Conservation (phyloP, 2,797 vertebrate genomes). For the Trematomus bernacchii region DNA sequence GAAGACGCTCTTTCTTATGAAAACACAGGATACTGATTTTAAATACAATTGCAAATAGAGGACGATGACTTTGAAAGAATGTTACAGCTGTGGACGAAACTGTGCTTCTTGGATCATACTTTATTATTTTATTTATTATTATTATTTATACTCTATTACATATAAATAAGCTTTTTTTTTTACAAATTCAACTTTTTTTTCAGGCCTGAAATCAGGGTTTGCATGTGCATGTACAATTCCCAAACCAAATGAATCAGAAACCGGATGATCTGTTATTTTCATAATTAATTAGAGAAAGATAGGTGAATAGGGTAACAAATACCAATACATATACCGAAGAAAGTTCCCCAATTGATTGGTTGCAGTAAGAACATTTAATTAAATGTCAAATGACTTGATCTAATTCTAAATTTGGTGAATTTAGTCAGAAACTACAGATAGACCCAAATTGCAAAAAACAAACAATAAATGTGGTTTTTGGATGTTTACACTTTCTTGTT, state of each 20-base stretch:
- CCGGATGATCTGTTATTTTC: not conserved
- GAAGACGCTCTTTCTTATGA: not conserved
- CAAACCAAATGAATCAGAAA: not conserved
- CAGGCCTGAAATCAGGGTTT: not conserved
- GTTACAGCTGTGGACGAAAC: not conserved
- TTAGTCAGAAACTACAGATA: no score
- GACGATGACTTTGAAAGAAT: not conserved
- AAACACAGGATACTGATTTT: conserved; percentile 9
- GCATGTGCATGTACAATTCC: no score
- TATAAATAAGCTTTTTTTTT: not conserved
- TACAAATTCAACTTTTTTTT: fast-evolving
- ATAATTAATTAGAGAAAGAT: not conserved
- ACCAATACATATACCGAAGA: no score
- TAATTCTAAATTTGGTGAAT: no score
- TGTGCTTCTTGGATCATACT: not conserved
- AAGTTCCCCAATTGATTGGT: no score
- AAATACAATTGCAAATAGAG: not conserved
- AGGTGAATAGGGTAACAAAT: no score
- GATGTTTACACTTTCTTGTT: no score
- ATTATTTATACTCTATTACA: not conserved
- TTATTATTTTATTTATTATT: not conserved
- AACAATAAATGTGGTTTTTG: no score
- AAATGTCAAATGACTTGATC: no score
- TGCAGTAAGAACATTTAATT: no score
- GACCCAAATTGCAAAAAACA: no score